Conservation (phyloP, 2,797 vertebrate genomes). For the Tadarida brasiliensis region DNA sequence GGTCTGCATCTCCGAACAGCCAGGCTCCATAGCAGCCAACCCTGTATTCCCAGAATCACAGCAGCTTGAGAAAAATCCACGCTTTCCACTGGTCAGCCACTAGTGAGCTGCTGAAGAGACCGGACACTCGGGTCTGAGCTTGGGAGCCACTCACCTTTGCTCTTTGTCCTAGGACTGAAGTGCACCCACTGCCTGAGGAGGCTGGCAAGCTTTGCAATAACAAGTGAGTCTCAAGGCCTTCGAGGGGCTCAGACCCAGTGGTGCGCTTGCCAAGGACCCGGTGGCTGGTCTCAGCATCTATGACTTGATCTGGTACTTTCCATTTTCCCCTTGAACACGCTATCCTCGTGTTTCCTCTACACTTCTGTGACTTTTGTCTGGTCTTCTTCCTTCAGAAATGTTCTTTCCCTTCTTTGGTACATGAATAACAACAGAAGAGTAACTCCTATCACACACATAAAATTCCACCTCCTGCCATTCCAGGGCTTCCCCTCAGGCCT, state of each 20-base stretch:
- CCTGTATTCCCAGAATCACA: neutral
- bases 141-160: neutral
- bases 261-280: neutral
- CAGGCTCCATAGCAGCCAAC: neutral
- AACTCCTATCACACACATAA: neutral
- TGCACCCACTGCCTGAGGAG: neutral
- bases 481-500: neutral
- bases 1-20: neutral
- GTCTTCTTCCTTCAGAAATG: slow-evolving; percentile 21
- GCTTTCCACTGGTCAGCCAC: neutral
- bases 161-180: slow-evolving; percentile 19
- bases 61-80: neutral
- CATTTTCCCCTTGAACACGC: neutral
- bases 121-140: neutral
- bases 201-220: neutral
- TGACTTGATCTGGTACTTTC: neutral
- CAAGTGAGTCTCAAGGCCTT: neutral
- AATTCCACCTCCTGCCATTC: slow-evolving; percentile 8
- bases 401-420: slow-evolving; percentile 5
- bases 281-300: neutral
- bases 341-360: neutral
- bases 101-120: neutral
- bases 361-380: neutral
- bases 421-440: neutral
- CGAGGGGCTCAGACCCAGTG: neutral